phyloP scores from a whole-genome alignment of 2,113 vertebrate genomes.

The Colistium nudipinnis region DNA sequence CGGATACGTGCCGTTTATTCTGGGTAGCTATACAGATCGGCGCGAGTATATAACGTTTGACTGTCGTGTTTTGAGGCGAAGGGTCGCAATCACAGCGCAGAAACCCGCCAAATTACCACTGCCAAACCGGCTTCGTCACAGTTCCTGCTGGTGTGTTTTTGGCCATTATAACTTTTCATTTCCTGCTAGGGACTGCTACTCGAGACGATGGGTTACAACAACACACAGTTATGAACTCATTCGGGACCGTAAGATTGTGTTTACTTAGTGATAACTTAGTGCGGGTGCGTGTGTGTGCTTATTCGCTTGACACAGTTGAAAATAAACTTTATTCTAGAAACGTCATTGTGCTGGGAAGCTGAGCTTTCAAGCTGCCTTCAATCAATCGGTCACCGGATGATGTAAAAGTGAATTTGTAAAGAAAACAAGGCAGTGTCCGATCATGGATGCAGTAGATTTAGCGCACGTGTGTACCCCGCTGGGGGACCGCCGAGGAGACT shows the following conservation, averaged over 20 bases:
- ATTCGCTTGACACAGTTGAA: neutral
- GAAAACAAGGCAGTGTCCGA: constrained; percentile 46
- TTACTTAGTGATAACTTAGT: neutral
- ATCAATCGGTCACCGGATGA: rapidly evolving
- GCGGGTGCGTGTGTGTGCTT: neutral
- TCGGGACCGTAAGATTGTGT: neutral
- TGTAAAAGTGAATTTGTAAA: rapidly evolving
- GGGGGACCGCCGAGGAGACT: constrained; percentile 38
- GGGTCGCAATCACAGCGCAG: neutral
- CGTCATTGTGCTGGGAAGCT: neutral
- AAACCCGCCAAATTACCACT: neutral
- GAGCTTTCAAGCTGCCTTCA: rapidly evolving
- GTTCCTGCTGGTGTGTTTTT: neutral
- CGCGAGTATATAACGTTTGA: too few species aligned
- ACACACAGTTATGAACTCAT: neutral
- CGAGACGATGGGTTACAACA: neutral
- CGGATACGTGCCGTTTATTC: too few species aligned
- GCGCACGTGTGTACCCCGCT: constrained; percentile 69
- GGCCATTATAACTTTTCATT: too few species aligned
- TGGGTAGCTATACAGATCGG: too few species aligned
- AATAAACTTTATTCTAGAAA: neutral
- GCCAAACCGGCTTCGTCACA: neutral
- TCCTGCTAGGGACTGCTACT: too few species aligned
- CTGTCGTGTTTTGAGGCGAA: neutral
- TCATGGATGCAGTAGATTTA: constrained; percentile 48